A percentile compares a stretch with the other conserved stretches of the same genome.
Evolutionary conservation across 1,140 invertebrate genomes (phyloP).

Genomic region (Drosophila rufa): DNA sequence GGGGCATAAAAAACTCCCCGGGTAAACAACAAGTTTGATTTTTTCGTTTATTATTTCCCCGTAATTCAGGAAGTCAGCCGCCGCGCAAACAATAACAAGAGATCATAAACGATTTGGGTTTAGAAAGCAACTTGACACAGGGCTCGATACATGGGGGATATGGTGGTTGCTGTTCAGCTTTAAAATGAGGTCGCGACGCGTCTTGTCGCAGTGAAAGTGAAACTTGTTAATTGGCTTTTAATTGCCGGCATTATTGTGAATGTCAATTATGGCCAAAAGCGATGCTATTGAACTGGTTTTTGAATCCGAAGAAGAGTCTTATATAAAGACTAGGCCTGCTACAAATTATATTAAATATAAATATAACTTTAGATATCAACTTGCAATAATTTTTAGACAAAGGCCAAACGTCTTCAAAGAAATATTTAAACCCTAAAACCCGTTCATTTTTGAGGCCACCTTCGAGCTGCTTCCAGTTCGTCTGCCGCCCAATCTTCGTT

Average conservation of each 20-base stretch:
- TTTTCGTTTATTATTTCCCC: constrained; percentile 33
- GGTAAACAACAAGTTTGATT: constrained; percentile 58
- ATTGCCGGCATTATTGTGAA: constrained; percentile 61
- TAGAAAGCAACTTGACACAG: constrained; percentile 54
- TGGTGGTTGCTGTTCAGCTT: background rate
- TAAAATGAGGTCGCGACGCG: constrained; percentile 15
- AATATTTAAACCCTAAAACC: constrained; percentile 11
- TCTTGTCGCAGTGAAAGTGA: constrained; percentile 61
- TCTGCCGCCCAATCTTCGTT: constrained; percentile 14
- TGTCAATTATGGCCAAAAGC: constrained; percentile 56
- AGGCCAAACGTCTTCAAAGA: background rate
- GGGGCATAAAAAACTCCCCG: background rate
- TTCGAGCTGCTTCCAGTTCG: constrained; percentile 7
- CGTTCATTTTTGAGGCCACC: constrained; percentile 26
- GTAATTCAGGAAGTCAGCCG: constrained; percentile 55
- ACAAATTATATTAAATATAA: background rate
- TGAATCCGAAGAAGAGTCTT: background rate
- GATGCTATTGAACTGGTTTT: constrained; percentile 42
- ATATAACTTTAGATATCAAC: too few relatives aligned
- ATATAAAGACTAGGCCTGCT: constrained; percentile 1
- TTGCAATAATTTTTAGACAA: background rate
- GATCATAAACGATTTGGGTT: constrained; percentile 46
- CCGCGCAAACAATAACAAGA: constrained; percentile 40
- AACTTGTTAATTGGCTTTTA: constrained; percentile 79
- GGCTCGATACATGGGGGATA: background rate